Evolutionary conservation across 2,888 invertebrate species (phyloP).

Genomic region (Petrophora chlorosata): DNA sequence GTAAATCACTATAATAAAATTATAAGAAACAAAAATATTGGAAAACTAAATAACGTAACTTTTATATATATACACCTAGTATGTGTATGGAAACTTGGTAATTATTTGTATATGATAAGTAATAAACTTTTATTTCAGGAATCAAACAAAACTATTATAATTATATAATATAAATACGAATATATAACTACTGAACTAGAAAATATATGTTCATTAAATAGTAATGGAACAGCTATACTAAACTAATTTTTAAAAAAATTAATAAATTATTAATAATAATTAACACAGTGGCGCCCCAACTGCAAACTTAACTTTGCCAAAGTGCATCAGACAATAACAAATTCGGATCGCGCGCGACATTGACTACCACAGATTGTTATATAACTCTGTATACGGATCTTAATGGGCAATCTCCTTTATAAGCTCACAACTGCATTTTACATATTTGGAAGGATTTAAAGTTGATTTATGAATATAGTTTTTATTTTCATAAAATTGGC

Average conservation of each 20-base stretch:
- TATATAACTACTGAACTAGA: no score
- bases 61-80: no score
- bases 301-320: slow-evolving; percentile 14
- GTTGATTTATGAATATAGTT: slow-evolving; percentile 6
- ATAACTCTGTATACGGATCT: slow-evolving; percentile 11
- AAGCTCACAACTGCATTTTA: slow-evolving; percentile 8
- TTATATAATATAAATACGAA: no score
- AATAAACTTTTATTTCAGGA: no score
- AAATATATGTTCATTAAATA: no score
- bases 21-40: no score
- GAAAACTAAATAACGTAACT: no score
- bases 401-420: slow-evolving; percentile 7
- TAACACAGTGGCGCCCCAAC: slow-evolving; percentile 4
- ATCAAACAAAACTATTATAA: no score
- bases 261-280: neutral
- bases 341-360: slow-evolving; percentile 18
- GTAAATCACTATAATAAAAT: no score
- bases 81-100: no score
- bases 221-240: no score
- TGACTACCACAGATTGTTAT: slow-evolving; percentile 14
- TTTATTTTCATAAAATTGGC: neutral
- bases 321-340: slow-evolving; percentile 14
- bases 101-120: no score
- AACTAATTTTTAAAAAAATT: neutral
- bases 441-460: slow-evolving; percentile 12